Base-by-base conservation (phyloP, 2,113 vertebrate species). In the Carassius gibelio region DNA sequence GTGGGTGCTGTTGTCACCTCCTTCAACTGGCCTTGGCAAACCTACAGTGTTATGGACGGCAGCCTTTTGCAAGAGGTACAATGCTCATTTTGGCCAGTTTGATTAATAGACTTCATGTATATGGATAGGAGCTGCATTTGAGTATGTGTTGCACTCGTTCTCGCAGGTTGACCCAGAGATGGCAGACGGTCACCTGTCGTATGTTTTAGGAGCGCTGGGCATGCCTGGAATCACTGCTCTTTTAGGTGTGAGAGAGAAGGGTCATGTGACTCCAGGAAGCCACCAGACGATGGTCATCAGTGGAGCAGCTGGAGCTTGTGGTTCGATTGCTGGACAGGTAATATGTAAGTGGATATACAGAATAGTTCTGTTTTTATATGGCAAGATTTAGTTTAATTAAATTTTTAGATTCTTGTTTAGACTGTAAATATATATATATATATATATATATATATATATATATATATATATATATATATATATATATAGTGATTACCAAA, bases 251-350 rank as follows among this genome's bases (percentile, higher is more conserved):
- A 95, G 95, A 88, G 97, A 98, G 90, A 98, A 97, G 52, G 98
- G 97, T 88, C 94, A 98, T 0, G 87, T 98, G 92, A 92, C 87
- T 19, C 88, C 62, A 7, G 96, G 96, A 50, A 93, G 95, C 26
- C 95, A 95, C 80, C 97, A 98, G 91, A 99, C 97, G 0, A 95
- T 99, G 96, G 97, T 99, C 88, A 93, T 99, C 88, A 99, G 97
- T 4, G 97, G 97, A 0, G 98, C 98, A 3, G 97, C 97, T 0
- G 97, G 97, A 3, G 96, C 97, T 59, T 99, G 98, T 34, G 98
- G 98, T 64, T 97, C 96, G 57, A 84, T 98, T 84, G 97, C 97
- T 0, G 98, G 98, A 48, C 98, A 99, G 97, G 97, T 99, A 89
- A 90, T 61, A n/a, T 38, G 1, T 76, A 55, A 30, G 15, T 55